These are phyloP conservation scores for Pycnonotus jocosus DNA, from an alignment of 2,113 vertebrate species.

Conservation along the genomic window DNA sequence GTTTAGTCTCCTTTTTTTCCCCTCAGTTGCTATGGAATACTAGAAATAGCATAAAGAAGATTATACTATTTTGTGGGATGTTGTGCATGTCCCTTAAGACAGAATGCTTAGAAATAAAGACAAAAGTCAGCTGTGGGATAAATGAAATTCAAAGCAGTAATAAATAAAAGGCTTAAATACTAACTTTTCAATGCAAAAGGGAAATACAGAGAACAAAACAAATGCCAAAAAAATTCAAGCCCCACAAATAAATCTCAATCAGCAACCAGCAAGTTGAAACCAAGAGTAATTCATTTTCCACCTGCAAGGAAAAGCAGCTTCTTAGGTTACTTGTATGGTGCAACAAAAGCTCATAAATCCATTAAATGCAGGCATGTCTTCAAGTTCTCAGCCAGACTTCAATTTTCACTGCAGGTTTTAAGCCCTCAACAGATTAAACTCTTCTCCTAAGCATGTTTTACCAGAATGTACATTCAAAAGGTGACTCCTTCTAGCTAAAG, in stretches of 20 bases:
- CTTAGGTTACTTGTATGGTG: neutral
- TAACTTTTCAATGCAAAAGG: neutral
- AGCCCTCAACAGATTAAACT: constrained; percentile 12
- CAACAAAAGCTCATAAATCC: constrained; percentile 38
- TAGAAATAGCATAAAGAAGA: constrained; percentile 32
- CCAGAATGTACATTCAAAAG: neutral
- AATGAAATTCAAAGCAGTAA: constrained; percentile 33
- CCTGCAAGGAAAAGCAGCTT: constrained; percentile 8
- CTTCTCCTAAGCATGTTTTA: constrained; percentile 1
- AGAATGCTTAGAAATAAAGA: constrained; percentile 19
- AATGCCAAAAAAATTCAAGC: neutral
- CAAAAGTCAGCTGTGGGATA: constrained; percentile 24
- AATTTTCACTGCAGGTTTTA: constrained; percentile 35
- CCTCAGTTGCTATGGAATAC: constrained; percentile 15
- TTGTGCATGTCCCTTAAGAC: constrained; percentile 6
- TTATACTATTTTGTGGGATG: constrained; percentile 15
- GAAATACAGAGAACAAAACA: neutral
- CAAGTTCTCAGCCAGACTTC: neutral
- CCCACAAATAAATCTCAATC: constrained; percentile 5
- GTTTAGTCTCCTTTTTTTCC: neutral
- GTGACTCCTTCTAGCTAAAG: neutral
- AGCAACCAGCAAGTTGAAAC: neutral
- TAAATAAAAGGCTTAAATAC: constrained; percentile 29
- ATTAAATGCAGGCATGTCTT: neutral
- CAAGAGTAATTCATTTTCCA: constrained; percentile 36